Evolutionary conservation across 2,113 vertebrate genomes (phyloP).

Genomic region (Mustelus asterias): DNA sequence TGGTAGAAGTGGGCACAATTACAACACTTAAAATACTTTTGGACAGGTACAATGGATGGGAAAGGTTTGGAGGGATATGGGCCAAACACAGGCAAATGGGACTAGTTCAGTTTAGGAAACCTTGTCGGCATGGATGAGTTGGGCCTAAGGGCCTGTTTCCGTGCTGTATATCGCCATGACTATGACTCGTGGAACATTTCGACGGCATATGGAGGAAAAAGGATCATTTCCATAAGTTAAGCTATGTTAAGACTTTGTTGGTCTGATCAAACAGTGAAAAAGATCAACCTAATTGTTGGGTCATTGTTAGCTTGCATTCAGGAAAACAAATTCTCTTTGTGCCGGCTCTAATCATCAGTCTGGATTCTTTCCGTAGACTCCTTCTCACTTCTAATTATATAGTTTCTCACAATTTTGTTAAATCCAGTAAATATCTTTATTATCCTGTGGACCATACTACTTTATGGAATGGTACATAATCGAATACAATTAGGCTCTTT

Average conservation of each 20-base stretch:
- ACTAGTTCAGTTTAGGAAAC: too few species aligned
- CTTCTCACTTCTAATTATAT: slow-evolving; percentile 14
- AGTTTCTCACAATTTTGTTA: background rate
- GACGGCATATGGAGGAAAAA: background rate
- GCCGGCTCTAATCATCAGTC: background rate
- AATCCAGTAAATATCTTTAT: slow-evolving; percentile 3
- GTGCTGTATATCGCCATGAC: too few species aligned
- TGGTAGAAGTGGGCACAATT: too few species aligned
- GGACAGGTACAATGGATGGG: too few species aligned
- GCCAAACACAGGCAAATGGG: too few species aligned
- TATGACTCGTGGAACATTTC: background rate
- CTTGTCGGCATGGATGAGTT: too few species aligned
- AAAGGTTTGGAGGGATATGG: too few species aligned
- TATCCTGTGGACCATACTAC: background rate
- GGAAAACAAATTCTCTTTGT: background rate
- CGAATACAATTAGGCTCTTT: background rate
- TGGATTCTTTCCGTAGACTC: background rate
- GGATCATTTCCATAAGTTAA: background rate
- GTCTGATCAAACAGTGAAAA: background rate
- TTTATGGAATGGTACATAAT: background rate
- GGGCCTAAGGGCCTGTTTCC: too few species aligned
- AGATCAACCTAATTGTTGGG: background rate
- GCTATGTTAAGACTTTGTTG: background rate
- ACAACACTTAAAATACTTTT: too few species aligned
- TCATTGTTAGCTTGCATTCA: background rate